These are phyloP conservation scores for Passer montanus DNA, from an alignment of 2,113 vertebrate species.

Conservation along the genomic window DNA sequence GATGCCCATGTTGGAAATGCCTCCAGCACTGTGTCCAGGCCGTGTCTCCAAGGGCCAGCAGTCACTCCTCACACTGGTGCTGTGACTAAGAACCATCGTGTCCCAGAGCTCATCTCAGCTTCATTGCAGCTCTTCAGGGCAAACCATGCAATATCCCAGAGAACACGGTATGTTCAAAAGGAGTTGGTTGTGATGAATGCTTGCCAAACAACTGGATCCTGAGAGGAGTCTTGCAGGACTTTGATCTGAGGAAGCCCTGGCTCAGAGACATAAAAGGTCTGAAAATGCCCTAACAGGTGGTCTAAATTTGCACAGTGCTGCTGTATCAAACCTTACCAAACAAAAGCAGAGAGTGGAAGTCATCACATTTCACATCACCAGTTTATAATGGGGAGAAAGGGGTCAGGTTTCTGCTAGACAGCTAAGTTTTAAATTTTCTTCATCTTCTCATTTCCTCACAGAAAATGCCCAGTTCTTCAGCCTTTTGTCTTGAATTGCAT, in stretches of 20 bases:
- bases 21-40: neutral
- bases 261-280: neutral
- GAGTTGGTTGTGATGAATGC: neutral
- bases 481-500: neutral
- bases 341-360: neutral
- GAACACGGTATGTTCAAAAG: neutral
- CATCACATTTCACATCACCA: neutral
- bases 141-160: neutral
- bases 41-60: neutral
- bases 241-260: neutral
- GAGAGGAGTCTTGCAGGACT: neutral
- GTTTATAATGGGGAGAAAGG: neutral
- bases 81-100: rapidly evolving
- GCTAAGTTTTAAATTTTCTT: neutral
- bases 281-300: neutral
- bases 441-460: neutral
- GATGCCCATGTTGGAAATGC: neutral
- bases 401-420: neutral
- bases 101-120: neutral
- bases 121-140: neutral
- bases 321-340: neutral
- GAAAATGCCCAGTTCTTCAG: neutral
- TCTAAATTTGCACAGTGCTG: neutral
- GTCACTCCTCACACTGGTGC: neutral
- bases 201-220: rapidly evolving